A percentile compares a stretch with the other conserved stretches of the same genome.
These are phyloP conservation scores for Sebastes jordani DNA, from an alignment of 2,797 vertebrate genomes.

Conservation along the genomic window DNA sequence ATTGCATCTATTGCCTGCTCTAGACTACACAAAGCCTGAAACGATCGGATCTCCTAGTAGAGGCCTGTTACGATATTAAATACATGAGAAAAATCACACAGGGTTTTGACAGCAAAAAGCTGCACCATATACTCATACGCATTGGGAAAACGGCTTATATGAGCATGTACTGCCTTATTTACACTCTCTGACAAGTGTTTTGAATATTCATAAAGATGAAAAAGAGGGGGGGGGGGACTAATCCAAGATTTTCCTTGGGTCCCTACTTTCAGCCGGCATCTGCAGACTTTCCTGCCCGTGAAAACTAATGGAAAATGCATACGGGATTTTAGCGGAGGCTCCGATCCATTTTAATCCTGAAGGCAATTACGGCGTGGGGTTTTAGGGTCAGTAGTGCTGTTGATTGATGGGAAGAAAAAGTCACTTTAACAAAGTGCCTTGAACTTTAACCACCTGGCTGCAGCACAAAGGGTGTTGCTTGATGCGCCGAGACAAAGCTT, in stretches of 20 bases:
- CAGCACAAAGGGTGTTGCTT: conserved; percentile 58
- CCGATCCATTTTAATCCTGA: conserved; percentile 85
- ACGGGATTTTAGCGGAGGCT: conserved; percentile 71
- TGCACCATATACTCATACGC: not conserved
- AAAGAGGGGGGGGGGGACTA: conserved; percentile 1
- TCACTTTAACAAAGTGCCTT: conserved; percentile 77
- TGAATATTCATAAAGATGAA: conserved; percentile 61
- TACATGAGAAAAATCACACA: conserved; percentile 11
- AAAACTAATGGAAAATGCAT: conserved; percentile 81
- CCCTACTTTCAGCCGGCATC: conserved; percentile 55
- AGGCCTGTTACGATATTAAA: conserved; percentile 21
- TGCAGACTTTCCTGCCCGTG: conserved; percentile 70
- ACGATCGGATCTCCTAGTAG: conserved; percentile 41
- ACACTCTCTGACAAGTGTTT: conserved; percentile 31
- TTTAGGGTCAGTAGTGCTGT: conserved; percentile 82
- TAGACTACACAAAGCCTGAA: conserved; percentile 47
- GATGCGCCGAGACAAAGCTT: conserved; percentile 56
- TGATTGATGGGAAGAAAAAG: conserved; percentile 82
- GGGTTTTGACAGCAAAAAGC: not conserved
- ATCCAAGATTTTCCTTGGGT: conserved; percentile 51
- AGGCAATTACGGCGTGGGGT: conserved; percentile 83
- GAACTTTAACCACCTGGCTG: conserved; percentile 78
- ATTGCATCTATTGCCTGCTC: conserved; percentile 58
- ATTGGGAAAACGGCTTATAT: conserved; percentile 27
- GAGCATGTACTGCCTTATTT: conserved; percentile 20